A percentile compares a stretch with the other conserved stretches of the same genome.
Evolutionary conservation across 2,888 invertebrate genomes (phyloP).

Genomic region (Apodemia mormo): DNA sequence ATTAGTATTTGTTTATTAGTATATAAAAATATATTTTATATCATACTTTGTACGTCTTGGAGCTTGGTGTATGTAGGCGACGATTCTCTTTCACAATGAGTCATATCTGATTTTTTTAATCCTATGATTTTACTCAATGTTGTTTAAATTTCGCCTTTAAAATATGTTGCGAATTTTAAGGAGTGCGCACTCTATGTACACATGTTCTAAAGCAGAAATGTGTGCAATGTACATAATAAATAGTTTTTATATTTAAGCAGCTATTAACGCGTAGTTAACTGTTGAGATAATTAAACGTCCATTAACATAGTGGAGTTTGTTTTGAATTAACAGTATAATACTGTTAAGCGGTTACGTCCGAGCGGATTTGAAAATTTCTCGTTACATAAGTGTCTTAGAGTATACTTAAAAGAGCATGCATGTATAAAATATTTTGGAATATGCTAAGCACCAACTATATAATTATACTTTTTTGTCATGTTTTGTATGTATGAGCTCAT

Average conservation of each 20-base stretch:
- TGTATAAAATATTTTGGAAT: neutral
- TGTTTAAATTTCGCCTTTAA: too few relatives aligned
- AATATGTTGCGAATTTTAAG: neutral
- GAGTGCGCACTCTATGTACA: neutral
- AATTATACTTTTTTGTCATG: too few relatives aligned
- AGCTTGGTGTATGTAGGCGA: too few relatives aligned
- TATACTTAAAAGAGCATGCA: neutral
- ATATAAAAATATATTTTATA: too few relatives aligned
- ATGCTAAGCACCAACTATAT: too few relatives aligned
- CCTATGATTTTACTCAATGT: too few relatives aligned
- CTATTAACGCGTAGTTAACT: conserved; percentile 15
- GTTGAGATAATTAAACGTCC: conserved; percentile 11
- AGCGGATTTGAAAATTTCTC: conserved; percentile 9
- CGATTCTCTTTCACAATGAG: too few relatives aligned
- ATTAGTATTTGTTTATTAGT: too few relatives aligned
- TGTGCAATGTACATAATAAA: neutral
- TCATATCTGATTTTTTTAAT: too few relatives aligned
- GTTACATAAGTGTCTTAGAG: conserved; percentile 8
- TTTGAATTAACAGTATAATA: conserved; percentile 10
- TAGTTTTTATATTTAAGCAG: conserved; percentile 7
- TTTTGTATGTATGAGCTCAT: too few relatives aligned
- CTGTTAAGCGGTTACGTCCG: conserved; percentile 7
- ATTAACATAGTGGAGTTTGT: conserved; percentile 15
- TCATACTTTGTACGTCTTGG: too few relatives aligned
- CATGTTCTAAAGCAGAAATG: neutral